A percentile compares a stretch with the other conserved stretches of the same genome.
Conservation (phyloP, 2,113 vertebrate genomes). For the Colaptes auratus region DNA sequence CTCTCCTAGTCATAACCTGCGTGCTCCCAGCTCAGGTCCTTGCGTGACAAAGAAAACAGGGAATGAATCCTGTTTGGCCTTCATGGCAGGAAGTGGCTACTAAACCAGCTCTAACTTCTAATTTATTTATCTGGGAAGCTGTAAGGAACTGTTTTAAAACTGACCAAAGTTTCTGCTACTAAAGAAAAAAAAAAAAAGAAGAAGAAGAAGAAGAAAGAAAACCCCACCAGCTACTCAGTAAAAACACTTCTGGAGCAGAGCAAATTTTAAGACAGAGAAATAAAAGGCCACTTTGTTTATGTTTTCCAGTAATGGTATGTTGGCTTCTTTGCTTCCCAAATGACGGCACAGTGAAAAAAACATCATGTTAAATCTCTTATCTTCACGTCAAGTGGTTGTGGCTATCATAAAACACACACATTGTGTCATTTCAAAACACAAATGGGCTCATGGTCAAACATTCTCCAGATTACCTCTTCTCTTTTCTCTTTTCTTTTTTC, state of each 20-base stretch:
- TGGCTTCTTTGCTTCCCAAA: conserved; percentile 31
- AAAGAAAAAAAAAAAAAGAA: neutral
- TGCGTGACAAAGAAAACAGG: conserved; percentile 63
- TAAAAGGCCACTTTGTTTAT: conserved; percentile 56
- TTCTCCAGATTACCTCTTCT: conserved; percentile 51
- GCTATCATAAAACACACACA: conserved; percentile 66
- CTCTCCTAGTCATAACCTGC: conserved; percentile 52
- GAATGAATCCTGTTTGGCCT: conserved; percentile 51
- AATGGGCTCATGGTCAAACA: neutral
- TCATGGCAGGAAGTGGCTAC: conserved; percentile 59
- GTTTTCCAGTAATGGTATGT: conserved; percentile 41
- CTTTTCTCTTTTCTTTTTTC: neutral
- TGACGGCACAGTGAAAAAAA: neutral
- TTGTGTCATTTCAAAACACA: conserved; percentile 67
- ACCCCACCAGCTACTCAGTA: conserved; percentile 16
- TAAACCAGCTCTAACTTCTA: conserved; percentile 41
- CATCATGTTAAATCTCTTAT: conserved; percentile 57
- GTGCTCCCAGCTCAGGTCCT: neutral
- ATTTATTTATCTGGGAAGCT: conserved; percentile 62
- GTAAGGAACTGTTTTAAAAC: conserved; percentile 48
- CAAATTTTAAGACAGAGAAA: neutral
- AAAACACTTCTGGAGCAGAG: conserved; percentile 20
- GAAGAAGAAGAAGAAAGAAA: neutral
- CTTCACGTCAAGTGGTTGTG: conserved; percentile 20
- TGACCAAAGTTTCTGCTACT: conserved; percentile 3